Evolutionary conservation across 2,888 invertebrate genomes (phyloP), one percentile per base, ranked within the genome.

Genomic region (Agrilus mali): DNA sequence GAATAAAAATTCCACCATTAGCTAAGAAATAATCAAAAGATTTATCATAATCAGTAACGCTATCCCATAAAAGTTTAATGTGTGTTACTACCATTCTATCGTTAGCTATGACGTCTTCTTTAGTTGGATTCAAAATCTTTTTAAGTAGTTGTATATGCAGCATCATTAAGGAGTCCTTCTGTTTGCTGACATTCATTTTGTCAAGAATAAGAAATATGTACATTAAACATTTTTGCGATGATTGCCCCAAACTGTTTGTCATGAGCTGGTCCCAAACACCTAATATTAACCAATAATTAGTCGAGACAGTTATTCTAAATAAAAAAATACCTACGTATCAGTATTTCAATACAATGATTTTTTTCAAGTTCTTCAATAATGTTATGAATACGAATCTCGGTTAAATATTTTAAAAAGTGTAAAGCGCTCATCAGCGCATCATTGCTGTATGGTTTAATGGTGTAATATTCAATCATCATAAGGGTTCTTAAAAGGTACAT

Each of bases 11-110:
- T 13, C 64, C 70, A 8, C 64, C 64, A n/a, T 45, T 44, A 20
- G 58, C 53, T 4, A 68, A 49, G 48, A 72, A 72, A 17, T 53
- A 46, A 16, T 55, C 42, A 5, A 62, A 51, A 27, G 53, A 55
- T 8, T 35, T 41, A 3, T 59, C 50, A 40, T 56, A 57, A 44
- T 51, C 48, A 2, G 60, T 43, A 20, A 69, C 50, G 40, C 58
- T 57, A 41, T 65, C 60, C 71, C 72, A 71, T 20, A 69, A 52
- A 44, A 65, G 68, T 41, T 63, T 60, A 16, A 69, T 58, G 10
- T 61, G 54, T 14, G 62, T 58, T 41, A 70, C 55, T n/a, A 68
- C 46, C 32, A 69, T 52, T 46, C 62, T 65, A 22, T 55, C 54
- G 46, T 68, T 60, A 33, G 60, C 50, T 31, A 60, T 46, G 33